A percentile compares a stretch with the other conserved stretches of the same genome.
phyloP scores from a whole-genome alignment of 1,140 invertebrate species.

The Ostrea edulis region DNA sequence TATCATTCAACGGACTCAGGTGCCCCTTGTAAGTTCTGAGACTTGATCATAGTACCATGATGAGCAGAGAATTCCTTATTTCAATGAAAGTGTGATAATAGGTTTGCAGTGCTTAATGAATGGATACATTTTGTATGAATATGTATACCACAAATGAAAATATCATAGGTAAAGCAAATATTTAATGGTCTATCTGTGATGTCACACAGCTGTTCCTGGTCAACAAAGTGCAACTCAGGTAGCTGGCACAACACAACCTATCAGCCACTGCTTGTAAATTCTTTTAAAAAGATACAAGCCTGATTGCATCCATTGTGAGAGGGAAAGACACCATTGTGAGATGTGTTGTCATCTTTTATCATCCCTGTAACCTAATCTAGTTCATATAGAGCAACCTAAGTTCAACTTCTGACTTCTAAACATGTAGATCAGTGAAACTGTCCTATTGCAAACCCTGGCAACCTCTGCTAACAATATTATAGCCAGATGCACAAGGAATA shows the following conservation, averaged over 20 bases:
- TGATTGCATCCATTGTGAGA: slow-evolving; percentile 4
- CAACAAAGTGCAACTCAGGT: slow-evolving; percentile 27
- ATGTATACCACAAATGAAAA: not conserved
- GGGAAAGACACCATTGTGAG: slow-evolving; percentile 9
- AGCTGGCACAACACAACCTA: slow-evolving; percentile 3
- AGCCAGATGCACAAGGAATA: too few species aligned
- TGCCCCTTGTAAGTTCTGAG: too few species aligned
- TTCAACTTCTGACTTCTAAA: slow-evolving; percentile 3
- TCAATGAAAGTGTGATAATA: too few species aligned
- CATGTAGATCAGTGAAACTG: not conserved
- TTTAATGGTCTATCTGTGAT: slow-evolving; percentile 13
- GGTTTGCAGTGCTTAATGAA: not conserved
- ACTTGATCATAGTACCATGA: too few species aligned
- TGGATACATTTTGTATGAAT: not conserved
- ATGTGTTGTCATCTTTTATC: not conserved
- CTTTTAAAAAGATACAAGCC: not conserved
- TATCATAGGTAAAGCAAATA: not conserved
- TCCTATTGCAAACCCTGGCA: not conserved
- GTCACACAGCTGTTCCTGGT: slow-evolving; percentile 21
- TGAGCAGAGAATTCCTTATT: too few species aligned
- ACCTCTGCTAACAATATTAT: not conserved
- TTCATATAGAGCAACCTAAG: not conserved
- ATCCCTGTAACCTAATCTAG: slow-evolving; percentile 22
- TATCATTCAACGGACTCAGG: too few species aligned
- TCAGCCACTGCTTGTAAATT: not conserved